These are phyloP conservation scores for Charanyca ferruginea DNA, from an alignment of 2,888 invertebrate species.

Conservation along the genomic window DNA sequence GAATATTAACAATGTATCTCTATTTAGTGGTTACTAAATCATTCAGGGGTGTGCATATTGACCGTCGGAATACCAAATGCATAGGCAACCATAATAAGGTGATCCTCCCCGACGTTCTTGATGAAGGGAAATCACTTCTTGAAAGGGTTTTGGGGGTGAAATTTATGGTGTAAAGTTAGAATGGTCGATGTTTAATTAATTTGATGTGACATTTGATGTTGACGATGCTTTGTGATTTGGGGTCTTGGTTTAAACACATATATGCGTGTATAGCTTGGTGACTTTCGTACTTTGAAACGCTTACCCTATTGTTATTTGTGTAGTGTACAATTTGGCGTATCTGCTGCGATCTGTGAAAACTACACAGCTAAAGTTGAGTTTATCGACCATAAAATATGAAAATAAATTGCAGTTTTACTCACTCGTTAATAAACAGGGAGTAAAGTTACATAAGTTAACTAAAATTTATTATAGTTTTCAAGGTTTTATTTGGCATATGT, in stretches of 20 bases:
- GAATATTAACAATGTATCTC: slow-evolving; percentile 85
- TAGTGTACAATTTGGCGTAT: neutral
- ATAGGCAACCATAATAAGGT: slow-evolving; percentile 63
- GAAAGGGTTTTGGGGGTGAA: slow-evolving; percentile 3
- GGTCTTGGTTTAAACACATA: slow-evolving; percentile 28
- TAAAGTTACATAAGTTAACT: no score
- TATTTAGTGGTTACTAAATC: slow-evolving; percentile 86
- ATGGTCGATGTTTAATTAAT: slow-evolving; percentile 66
- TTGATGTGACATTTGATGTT: slow-evolving; percentile 64
- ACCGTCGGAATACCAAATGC: slow-evolving; percentile 79
- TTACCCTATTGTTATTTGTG: accelerated
- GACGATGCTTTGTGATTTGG: slow-evolving; percentile 58
- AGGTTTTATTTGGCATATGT: no score
- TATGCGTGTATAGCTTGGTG: slow-evolving; percentile 3
- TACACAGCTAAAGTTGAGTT: no score
- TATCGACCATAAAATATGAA: no score
- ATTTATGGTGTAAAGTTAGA: slow-evolving; percentile 48
- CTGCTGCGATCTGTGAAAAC: neutral
- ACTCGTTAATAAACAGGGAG: no score
- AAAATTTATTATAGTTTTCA: no score
- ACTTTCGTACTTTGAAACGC: no score
- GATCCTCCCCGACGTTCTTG: slow-evolving; percentile 57
- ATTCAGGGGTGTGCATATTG: slow-evolving; percentile 85
- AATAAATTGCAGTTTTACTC: no score
- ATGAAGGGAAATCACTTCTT: slow-evolving; percentile 16